Evolutionary conservation across 2,113 vertebrate species (phyloP).

Genomic region (Axis porcinus): DNA sequence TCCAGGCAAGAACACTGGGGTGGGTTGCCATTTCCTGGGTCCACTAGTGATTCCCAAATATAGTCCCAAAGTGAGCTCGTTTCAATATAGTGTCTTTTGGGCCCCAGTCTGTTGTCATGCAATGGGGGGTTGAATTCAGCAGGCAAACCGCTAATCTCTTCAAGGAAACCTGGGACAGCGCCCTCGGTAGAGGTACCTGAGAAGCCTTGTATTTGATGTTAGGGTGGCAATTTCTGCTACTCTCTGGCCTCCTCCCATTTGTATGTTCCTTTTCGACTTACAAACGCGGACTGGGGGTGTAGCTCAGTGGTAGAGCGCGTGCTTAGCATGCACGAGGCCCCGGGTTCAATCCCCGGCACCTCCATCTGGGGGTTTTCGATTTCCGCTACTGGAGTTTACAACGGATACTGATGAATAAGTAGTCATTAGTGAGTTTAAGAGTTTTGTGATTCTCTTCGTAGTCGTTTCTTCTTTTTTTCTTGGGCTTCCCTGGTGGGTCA

Average conservation of each 20-base stretch:
- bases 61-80: background rate
- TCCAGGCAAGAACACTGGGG: too few relatives aligned
- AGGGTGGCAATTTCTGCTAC: rapidly evolving
- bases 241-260: too few relatives aligned
- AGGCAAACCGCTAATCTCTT: background rate
- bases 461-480: background rate
- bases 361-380: rapidly evolving
- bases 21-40: background rate
- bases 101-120: background rate
- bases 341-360: background rate
- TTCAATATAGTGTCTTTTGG: background rate
- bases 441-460: background rate
- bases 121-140: background rate
- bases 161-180: too few relatives aligned
- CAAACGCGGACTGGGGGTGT: background rate
- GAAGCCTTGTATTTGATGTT: background rate
- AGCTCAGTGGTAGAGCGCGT: background rate
- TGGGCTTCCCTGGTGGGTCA: background rate
- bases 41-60: background rate
- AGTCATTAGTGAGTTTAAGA: rapidly evolving
- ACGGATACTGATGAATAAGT: rapidly evolving
- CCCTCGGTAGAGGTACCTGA: background rate
- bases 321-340: background rate
- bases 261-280: background rate
- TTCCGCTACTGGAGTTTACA: rapidly evolving